Evolutionary conservation across 2,888 invertebrate species (phyloP), one percentile per base, ranked within the genome.

Genomic region (Brachycybe producta): DNA sequence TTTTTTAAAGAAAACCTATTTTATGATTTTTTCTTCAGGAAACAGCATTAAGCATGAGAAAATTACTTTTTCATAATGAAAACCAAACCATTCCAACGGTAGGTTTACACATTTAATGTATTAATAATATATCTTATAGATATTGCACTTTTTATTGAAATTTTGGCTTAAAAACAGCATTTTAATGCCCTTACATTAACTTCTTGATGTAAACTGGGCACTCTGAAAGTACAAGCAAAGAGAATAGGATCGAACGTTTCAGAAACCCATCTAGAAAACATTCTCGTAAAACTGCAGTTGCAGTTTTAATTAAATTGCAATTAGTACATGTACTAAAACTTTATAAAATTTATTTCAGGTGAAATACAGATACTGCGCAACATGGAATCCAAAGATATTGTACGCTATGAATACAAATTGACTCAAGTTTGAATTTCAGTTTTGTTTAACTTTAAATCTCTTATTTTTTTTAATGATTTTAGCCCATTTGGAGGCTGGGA

Each of bases 401-500:
- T 47, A 47, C 36, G 39, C 19, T 21, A 27, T 8, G 30, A 13
- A 23, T 23, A 2, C 21, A 7, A 39, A n/a, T n/a, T n/a, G n/a
- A n/a, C n/a, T n/a, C n/a, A n/a, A n/a, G n/a, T n/a, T n/a, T n/a
- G n/a, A n/a, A n/a, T n/a, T n/a, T n/a, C n/a, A n/a, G n/a, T n/a
- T n/a, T n/a, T n/a, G n/a, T n/a, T n/a, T n/a, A n/a, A n/a, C n/a
- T 17, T 43, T 28, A 26, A 43, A 26, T 26, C 13, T 19, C 11
- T 21, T 5, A 15, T 19, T 5, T 23, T n/a, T 24, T 21, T 15
- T 45, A 24, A 28, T 21, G 3, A 11, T 7, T 19, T 19, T 27
- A 47, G 47, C 24, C 47, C 47, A 26, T 24, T 27, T 39, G 47
- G 47, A 11, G 47, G 47, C 8, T 58, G 58, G 58, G 43, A 50